phyloP scores from a whole-genome alignment of 2,113 vertebrate species.

The Cyrtonyx montezumae region DNA sequence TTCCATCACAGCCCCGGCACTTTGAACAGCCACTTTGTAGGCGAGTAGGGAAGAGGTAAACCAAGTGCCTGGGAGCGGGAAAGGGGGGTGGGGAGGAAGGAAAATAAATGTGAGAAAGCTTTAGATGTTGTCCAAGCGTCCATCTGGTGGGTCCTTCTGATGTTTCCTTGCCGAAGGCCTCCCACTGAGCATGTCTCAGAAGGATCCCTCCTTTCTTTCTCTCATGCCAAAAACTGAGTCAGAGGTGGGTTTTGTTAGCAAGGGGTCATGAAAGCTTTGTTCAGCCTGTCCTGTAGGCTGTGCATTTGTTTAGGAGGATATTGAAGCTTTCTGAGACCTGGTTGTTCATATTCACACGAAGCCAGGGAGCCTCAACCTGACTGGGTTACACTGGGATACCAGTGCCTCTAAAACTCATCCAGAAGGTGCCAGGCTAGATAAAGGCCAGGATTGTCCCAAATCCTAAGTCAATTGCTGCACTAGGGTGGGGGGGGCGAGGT shows the following conservation, averaged over 20 bases:
- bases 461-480: not conserved
- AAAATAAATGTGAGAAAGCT: slow-evolving; percentile 70
- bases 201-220: slow-evolving; percentile 50
- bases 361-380: not conserved
- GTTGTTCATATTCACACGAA: not conserved
- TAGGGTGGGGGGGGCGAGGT: no score
- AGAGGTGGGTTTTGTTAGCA: slow-evolving; percentile 40
- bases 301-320: slow-evolving; percentile 1
- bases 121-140: slow-evolving; percentile 63
- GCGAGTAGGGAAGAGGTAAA: slow-evolving; percentile 40
- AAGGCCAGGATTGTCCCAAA: not conserved
- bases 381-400: not conserved
- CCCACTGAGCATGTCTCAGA: slow-evolving; percentile 49
- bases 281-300: slow-evolving; percentile 5
- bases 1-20: fast-evolving
- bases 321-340: not conserved
- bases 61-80: not conserved
- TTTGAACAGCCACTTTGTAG: slow-evolving; percentile 63
- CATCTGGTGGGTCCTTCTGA: slow-evolving; percentile 65
- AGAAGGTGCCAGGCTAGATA: not conserved
- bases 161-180: slow-evolving; percentile 18
- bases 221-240: slow-evolving; percentile 44
- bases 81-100: slow-evolving; percentile 57
- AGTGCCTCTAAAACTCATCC: not conserved
- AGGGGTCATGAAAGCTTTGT: slow-evolving; percentile 31